A percentile compares a stretch with the other conserved stretches of the same genome.
phyloP scores from a whole-genome alignment of 1,140 invertebrate genomes.

The Drosophila quadrilineata region DNA sequence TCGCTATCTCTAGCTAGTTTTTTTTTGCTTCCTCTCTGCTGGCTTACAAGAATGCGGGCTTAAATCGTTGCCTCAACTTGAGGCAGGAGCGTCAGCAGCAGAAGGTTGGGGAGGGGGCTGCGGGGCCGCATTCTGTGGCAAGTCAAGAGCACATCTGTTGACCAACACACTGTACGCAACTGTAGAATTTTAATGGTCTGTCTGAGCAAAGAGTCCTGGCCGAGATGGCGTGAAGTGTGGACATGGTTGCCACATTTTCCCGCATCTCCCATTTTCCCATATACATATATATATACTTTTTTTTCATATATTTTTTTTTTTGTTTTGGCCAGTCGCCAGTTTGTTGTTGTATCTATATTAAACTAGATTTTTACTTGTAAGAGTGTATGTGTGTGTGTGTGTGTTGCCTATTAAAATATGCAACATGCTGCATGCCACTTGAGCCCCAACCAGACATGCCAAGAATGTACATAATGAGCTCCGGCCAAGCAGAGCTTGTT shows the following conservation, averaged over 20 bases:
- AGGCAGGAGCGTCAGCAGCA: neutral
- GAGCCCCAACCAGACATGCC: constrained; percentile 8
- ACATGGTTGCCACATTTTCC: constrained; percentile 35
- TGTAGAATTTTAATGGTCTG: constrained; percentile 41
- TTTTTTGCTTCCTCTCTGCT: constrained; percentile 36
- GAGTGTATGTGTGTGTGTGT: too few relatives aligned
- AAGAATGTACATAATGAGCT: constrained; percentile 2
- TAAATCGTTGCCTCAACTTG: constrained; percentile 56
- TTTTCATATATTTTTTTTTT: neutral
- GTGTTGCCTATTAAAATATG: constrained; percentile 46
- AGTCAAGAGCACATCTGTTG: constrained; percentile 44
- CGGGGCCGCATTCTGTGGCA: constrained; percentile 19
- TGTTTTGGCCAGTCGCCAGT: constrained; percentile 32
- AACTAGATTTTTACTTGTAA: constrained; percentile 24
- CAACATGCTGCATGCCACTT: constrained; percentile 18
- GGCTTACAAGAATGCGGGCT: constrained; percentile 50
- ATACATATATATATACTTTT: constrained; percentile 5
- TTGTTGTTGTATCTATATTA: constrained; percentile 41
- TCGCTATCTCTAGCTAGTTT: too few relatives aligned
- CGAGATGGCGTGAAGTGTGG: constrained; percentile 40
- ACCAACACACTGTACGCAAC: constrained; percentile 29
- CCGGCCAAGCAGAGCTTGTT: constrained; percentile 19
- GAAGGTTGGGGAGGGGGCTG: too few relatives aligned
- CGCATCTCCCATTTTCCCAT: constrained; percentile 13
- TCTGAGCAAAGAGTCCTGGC: too few relatives aligned